phyloP scores from a whole-genome alignment of 1,140 invertebrate species.

The Pseudachorutes palmiensis region DNA sequence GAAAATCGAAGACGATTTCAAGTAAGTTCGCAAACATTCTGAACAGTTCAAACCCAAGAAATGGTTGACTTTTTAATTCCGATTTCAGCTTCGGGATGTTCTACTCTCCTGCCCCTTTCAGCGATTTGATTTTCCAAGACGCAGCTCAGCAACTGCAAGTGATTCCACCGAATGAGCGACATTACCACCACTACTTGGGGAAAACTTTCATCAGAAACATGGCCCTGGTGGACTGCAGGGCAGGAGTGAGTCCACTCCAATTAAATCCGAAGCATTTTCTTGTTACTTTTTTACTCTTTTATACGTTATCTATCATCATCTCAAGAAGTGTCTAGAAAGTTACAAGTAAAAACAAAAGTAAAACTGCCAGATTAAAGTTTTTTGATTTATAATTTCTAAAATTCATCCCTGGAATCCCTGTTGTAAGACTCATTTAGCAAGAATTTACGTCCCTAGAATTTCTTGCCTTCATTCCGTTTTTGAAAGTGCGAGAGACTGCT shows the following conservation, averaged over 20 bases:
- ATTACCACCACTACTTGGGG: constrained; percentile 62
- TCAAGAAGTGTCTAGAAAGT: too few relatives aligned
- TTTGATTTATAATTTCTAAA: too few relatives aligned
- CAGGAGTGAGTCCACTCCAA: constrained; percentile 43
- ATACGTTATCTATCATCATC: neutral
- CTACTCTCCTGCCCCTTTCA: constrained; percentile 64
- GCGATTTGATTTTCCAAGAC: constrained; percentile 87
- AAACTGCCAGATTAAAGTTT: too few relatives aligned
- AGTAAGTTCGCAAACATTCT: constrained; percentile 44
- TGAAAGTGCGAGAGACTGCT: too few relatives aligned
- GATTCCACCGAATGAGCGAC: constrained; percentile 54
- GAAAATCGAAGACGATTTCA: constrained; percentile 74
- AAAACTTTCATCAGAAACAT: constrained; percentile 65
- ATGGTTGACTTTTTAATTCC: constrained; percentile 1
- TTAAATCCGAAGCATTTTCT: neutral
- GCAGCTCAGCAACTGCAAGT: constrained; percentile 72
- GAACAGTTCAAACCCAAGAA: too few relatives aligned
- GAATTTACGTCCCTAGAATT: too few relatives aligned
- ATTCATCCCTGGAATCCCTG: too few relatives aligned
- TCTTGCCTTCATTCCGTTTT: too few relatives aligned
- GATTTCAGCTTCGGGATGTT: constrained; percentile 75
- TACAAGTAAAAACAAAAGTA: too few relatives aligned
- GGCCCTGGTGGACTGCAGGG: constrained; percentile 66
- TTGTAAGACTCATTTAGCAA: too few relatives aligned
- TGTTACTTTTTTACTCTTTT: neutral